phyloP scores from a whole-genome alignment of 2,888 invertebrate genomes.

The Eilema sororculum region DNA sequence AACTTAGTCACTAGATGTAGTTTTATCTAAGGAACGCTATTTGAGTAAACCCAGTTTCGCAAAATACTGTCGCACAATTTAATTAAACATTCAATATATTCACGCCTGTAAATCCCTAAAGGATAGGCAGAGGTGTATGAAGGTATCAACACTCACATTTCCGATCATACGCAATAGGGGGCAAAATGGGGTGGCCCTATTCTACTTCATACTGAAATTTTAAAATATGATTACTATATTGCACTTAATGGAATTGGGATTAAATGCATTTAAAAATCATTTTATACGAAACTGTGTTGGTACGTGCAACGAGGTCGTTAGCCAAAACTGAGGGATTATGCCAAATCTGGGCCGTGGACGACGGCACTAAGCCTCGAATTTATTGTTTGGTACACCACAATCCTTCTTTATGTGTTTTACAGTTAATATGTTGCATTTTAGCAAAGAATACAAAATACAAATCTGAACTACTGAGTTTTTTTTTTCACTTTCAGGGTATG shows the following conservation, averaged over 20 bases:
- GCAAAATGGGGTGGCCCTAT: too few species aligned
- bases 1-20: too few species aligned
- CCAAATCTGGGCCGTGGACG: slow-evolving; percentile 47
- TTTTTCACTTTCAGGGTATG: background rate
- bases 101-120: too few species aligned
- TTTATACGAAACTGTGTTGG: slow-evolving; percentile 11
- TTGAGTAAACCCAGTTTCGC: too few species aligned
- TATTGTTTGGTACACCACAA: slow-evolving; percentile 42
- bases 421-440: slow-evolving; percentile 3
- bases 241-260: background rate
- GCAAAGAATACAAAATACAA: background rate
- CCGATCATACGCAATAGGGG: too few species aligned
- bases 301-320: slow-evolving; percentile 49
- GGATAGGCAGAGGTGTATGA: too few species aligned
- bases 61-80: too few species aligned
- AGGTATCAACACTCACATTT: too few species aligned
- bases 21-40: too few species aligned
- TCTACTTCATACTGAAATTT: too few species aligned
- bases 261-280: background rate
- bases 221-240: background rate
- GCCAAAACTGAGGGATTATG: slow-evolving; percentile 58
- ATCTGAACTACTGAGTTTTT: background rate
- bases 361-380: slow-evolving; percentile 54
- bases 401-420: slow-evolving; percentile 19
- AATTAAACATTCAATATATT: too few species aligned